Base-by-base conservation (phyloP, 64 coral and sea anemone species). In the Catalaphyllia jardinei region DNA sequence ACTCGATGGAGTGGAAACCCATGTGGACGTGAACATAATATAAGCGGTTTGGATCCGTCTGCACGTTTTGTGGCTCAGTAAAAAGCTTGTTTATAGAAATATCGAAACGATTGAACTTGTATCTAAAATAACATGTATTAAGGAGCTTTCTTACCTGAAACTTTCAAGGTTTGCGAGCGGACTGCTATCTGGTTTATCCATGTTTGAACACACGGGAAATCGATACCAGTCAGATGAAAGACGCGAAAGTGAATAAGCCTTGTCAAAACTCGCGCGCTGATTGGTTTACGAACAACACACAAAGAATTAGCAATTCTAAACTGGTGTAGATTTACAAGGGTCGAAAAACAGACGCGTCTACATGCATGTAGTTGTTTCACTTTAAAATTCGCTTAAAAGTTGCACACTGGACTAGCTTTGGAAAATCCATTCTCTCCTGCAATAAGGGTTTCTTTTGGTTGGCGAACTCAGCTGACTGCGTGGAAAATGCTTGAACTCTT, bases 281-380 rank as follows among this genome's bases (percentile, higher is more conserved):
- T 84, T 84, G 80, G 80, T 62, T 84, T 59, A 84, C 33, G 64
- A 62, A 84, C 60, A 84, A 84, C 49, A 16, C 9, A 29, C 10
- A 49, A 84, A 69, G 22, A 42, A 69, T 84, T 84, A 49, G 62
- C 80, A 84, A 84, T 84, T 84, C 29, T 67, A 84, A 84, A 84
- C 80, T 24, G 80, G 61, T 84, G 80, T 84, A 84, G 59, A 25
- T 67, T 84, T 84, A 31, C 61, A 22, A 27, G 60, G 9, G 33
- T 25, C 29, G 74, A 16, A 27, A 83, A 42, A 9, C 18, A 20
- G n/a, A 22, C 9, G 62, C 62, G 80, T 69, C 62, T 50, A 50
- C 31, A 84, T 84, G 10, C 2, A 22, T 84, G 46, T 19, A 10
- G 19, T 35, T 4, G 29, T 10, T 64, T 82, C 59, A 69, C 28